Evolutionary conservation across 2,113 vertebrate genomes (phyloP), one percentile per base, ranked within the genome.

Genomic region (Zapus hudsonius): DNA sequence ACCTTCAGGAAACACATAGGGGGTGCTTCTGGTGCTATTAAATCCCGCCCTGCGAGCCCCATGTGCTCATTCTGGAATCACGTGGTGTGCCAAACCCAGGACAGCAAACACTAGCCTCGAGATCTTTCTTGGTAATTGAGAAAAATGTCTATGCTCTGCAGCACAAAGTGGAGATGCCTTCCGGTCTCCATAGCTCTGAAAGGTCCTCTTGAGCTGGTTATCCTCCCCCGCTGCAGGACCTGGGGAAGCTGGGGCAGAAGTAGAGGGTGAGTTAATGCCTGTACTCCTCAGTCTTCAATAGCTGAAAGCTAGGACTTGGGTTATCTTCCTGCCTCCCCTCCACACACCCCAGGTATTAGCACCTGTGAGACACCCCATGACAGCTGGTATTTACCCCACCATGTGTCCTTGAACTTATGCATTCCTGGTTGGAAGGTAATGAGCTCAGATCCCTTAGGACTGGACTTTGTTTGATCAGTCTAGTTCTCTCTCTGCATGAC

Each of bases 401-500:
- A 59, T 66, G 1, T 17, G 52, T 84, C 92, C 86, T 59, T 29
- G 92, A 79, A 64, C 38, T 93, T 3, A 6, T 57, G 74, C 79
- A 66, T 73, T 66, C 85, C 83, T 0, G 0, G 84, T 38, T 82
- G 40, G 55, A 55, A 94, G 95, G 16, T 75, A 94, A 27, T 84
- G 89, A 64, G 95, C 93, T 96, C 84, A n/a, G 87, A 47, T 31
- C 66, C 75, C 72, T 95, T 83, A 7, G 90, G 69, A 44, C 38
- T 3, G 3, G 23, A 61, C 94, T 93, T 94, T 82, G 80, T 96
- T 92, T 94, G 90, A 70, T 92, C 38, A 9, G 42, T 84, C 84
- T 76, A 10, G 42, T 87, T 84, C 78, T 94, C 92, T 97, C 94
- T 93, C 64, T 42, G 36, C 75, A 83, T 84, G 94, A 36, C 36